Percentiles rank a stretch among this genome's conserved stretches.
Conservation (phyloP, 23 tunicate genomes). For the Trididemnum miniatum region DNA sequence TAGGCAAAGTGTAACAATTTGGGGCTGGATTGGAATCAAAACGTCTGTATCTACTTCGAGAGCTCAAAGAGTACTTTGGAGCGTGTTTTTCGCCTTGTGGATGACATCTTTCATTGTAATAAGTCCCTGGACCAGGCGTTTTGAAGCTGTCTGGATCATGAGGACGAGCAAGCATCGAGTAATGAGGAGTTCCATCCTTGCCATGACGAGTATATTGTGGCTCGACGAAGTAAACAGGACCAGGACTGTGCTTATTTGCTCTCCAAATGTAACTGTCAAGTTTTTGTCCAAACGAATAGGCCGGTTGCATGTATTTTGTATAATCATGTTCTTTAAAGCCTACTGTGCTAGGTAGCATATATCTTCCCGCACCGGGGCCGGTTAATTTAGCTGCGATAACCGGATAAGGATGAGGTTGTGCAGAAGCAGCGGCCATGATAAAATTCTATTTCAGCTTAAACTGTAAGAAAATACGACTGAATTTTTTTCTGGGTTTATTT, state of each 20-base stretch:
- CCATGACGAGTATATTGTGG: slow-evolving; percentile 77
- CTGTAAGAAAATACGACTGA: too few species aligned
- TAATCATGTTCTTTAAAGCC: slow-evolving; percentile 85
- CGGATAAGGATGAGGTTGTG: too few species aligned
- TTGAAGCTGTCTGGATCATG: slow-evolving; percentile 66
- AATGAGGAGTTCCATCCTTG: slow-evolving; percentile 90
- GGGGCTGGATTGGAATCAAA: slow-evolving; percentile 89
- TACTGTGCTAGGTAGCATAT: slow-evolving; percentile 83
- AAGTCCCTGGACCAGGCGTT: slow-evolving; percentile 95
- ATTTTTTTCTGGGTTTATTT: too few species aligned
- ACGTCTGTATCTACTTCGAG: slow-evolving; percentile 75
- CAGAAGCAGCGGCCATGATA: neutral
- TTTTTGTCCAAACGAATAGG: slow-evolving; percentile 88
- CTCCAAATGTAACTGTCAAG: slow-evolving; percentile 60
- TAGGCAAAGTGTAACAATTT: slow-evolving; percentile 78
- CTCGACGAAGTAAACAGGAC: slow-evolving; percentile 81
- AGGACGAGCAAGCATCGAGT: slow-evolving; percentile 80
- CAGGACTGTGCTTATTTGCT: slow-evolving; percentile 75
- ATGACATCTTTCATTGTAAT: slow-evolving; percentile 77
- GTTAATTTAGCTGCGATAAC: slow-evolving; percentile 81
- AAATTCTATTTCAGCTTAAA: neutral
- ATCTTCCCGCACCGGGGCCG: slow-evolving; percentile 94
- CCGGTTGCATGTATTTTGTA: slow-evolving; percentile 60
- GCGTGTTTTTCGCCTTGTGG: slow-evolving; percentile 89
- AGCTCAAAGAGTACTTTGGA: slow-evolving; percentile 80